These are phyloP conservation scores for Pluvialis apricaria DNA, from an alignment of 2,113 vertebrate genomes.

Conservation along the genomic window DNA sequence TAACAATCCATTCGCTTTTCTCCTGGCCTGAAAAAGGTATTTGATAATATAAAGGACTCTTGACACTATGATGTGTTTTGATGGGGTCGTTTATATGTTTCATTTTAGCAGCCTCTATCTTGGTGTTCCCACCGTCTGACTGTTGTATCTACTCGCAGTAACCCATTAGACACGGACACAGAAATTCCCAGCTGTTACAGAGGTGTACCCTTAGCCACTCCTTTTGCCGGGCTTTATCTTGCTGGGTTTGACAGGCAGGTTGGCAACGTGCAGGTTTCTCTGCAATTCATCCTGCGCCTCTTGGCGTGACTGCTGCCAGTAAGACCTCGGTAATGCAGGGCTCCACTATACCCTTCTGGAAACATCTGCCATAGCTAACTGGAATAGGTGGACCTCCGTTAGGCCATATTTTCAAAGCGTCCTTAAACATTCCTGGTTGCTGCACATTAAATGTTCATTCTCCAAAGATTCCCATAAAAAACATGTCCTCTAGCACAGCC, in stretches of 20 bases:
- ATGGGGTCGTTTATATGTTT: background rate
- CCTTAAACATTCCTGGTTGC: too few species aligned
- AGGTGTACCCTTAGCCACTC: background rate
- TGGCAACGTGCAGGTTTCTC: too few species aligned
- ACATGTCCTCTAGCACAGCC: background rate
- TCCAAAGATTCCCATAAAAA: background rate
- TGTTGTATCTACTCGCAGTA: background rate
- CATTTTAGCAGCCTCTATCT: background rate
- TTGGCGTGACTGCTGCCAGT: too few species aligned
- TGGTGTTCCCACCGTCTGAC: background rate
- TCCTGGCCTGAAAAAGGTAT: background rate
- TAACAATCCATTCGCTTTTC: background rate
- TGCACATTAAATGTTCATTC: too few species aligned
- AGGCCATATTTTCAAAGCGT: too few species aligned
- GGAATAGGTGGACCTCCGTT: too few species aligned
- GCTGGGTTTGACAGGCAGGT: too few species aligned
- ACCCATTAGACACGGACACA: background rate
- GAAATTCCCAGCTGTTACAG: background rate
- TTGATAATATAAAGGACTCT: background rate
- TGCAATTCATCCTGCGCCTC: too few species aligned
- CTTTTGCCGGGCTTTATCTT: background rate
- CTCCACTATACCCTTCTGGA: too few species aligned
- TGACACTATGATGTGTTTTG: background rate
- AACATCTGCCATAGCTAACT: too few species aligned
- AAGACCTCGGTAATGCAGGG: too few species aligned